These are phyloP conservation scores for Anguilla megastoma DNA, from an alignment of 2,797 vertebrate species.

Conservation along the genomic window DNA sequence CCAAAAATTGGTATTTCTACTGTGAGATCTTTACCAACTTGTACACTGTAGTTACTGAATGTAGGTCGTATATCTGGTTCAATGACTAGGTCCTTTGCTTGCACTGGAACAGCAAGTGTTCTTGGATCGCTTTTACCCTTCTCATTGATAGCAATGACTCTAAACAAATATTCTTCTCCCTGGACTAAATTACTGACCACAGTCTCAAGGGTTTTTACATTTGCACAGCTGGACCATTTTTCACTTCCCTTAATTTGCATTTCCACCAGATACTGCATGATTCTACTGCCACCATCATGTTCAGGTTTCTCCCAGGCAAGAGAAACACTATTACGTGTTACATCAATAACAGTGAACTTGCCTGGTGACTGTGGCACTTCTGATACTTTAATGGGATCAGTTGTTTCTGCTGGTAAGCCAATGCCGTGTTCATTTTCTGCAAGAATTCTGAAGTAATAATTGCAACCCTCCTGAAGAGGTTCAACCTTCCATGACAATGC, in stretches of 20 bases:
- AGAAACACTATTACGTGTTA: slow-evolving; percentile 92
- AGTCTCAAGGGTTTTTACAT: slow-evolving; percentile 90
- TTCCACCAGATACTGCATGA: slow-evolving; percentile 93
- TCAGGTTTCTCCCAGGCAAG: slow-evolving; percentile 94
- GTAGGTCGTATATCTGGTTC: slow-evolving; percentile 91
- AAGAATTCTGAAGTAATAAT: slow-evolving; percentile 93
- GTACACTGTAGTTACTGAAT: slow-evolving; percentile 91
- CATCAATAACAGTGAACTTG: slow-evolving; percentile 90
- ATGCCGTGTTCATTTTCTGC: slow-evolving; percentile 95
- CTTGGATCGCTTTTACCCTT: slow-evolving; percentile 97
- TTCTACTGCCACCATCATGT: slow-evolving; percentile 96
- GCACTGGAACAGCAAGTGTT: slow-evolving; percentile 88
- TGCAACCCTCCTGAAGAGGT: slow-evolving; percentile 93
- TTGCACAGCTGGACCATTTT: slow-evolving; percentile 90
- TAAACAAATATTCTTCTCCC: slow-evolving; percentile 93
- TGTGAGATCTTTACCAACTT: slow-evolving; percentile 89
- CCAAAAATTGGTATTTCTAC: slow-evolving; percentile 90
- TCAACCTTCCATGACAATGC: slow-evolving; percentile 91
- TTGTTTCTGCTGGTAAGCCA: slow-evolving; percentile 84
- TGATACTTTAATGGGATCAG: slow-evolving; percentile 91
- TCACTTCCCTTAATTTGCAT: slow-evolving; percentile 91
- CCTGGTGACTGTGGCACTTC: slow-evolving; percentile 95
- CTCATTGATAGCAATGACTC: slow-evolving; percentile 94
- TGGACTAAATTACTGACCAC: slow-evolving; percentile 86
- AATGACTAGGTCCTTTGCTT: slow-evolving; percentile 93